A percentile compares a stretch with the other conserved stretches of the same genome.
phyloP scores from a whole-genome alignment of 1,140 invertebrate genomes.

The Drosophila rufa region DNA sequence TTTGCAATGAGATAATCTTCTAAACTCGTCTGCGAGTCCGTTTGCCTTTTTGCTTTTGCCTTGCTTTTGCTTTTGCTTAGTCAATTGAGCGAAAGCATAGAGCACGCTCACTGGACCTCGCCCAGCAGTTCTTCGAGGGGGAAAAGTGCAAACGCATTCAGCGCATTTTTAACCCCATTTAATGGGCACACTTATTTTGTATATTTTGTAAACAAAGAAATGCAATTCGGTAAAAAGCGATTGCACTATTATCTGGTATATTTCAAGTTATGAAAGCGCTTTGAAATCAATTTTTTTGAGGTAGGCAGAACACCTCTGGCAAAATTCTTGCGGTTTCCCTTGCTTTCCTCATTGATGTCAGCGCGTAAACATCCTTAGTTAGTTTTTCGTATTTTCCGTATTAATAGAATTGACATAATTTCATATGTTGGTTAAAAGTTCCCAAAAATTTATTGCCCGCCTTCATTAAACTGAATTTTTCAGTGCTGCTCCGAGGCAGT shows the following conservation, averaged over 20 bases:
- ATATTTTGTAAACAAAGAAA: conserved; percentile 33
- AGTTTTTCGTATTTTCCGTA: conserved; percentile 33
- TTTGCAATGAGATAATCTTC: conserved; percentile 79
- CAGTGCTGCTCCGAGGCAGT: conserved; percentile 29
- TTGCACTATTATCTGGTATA: conserved; percentile 29
- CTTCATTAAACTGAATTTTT: conserved; percentile 61
- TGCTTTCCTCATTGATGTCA: conserved; percentile 27
- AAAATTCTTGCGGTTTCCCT: conserved; percentile 26
- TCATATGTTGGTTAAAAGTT: conserved; percentile 58
- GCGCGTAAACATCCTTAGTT: conserved; percentile 69
- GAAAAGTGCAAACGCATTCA: background rate
- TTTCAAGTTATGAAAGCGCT: conserved; percentile 24
- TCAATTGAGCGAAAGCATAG: conserved; percentile 56
- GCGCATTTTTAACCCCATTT: conserved; percentile 46
- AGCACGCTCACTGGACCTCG: conserved; percentile 44
- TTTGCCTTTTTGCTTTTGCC: conserved; percentile 22
- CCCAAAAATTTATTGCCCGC: conserved; percentile 56
- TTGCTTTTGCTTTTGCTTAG: conserved; percentile 25
- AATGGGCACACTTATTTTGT: conserved; percentile 25
- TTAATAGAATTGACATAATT: conserved; percentile 82
- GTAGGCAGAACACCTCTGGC: conserved; percentile 24
- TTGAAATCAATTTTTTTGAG: conserved; percentile 13
- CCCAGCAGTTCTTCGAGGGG: background rate
- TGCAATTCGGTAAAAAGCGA: conserved; percentile 27
- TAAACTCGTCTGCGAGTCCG: conserved; percentile 29